A percentile compares a stretch with the other conserved stretches of the same genome.
These are phyloP conservation scores for Philaethria dido DNA, from an alignment of 2,888 invertebrate species.

Conservation along the genomic window DNA sequence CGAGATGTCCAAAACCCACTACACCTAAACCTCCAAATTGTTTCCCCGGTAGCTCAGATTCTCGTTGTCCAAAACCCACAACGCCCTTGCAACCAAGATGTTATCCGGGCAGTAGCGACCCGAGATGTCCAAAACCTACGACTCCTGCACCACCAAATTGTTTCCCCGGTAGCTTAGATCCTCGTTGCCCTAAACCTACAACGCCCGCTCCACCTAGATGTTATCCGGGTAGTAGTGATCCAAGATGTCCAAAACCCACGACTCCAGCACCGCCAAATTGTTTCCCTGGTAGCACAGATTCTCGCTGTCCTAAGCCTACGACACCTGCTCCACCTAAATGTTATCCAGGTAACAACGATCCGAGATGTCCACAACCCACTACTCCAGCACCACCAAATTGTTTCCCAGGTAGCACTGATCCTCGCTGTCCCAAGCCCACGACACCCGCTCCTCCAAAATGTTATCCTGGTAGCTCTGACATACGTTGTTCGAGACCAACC, in stretches of 20 bases:
- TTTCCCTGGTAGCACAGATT: constrained; percentile 9
- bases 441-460: constrained; percentile 56
- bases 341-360: constrained; percentile 32
- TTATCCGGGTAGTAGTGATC: constrained; percentile 61
- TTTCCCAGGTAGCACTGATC: constrained; percentile 48
- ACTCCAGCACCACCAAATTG: not conserved
- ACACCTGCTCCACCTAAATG: constrained; percentile 44
- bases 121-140: constrained; percentile 50
- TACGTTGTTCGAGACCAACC: too few species aligned
- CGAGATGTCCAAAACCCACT: constrained; percentile 51
- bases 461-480: constrained; percentile 61
- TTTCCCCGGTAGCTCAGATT: constrained; percentile 51
- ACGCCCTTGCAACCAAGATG: constrained; percentile 52
- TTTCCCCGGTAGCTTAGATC: constrained; percentile 59
- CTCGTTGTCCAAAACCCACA: constrained; percentile 59
- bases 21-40: constrained; percentile 44
- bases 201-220: constrained; percentile 56
- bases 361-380: constrained; percentile 44
- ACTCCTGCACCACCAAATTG: constrained; percentile 49
- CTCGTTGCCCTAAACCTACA: constrained; percentile 51
- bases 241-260: constrained; percentile 59
- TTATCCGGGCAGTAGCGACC: constrained; percentile 55
- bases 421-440: constrained; percentile 49
- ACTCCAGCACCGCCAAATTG: constrained; percentile 40
- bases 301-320: constrained; percentile 47